Base-by-base conservation (phyloP, 1,140 invertebrate genomes). In the Zaprionus gabonicus region DNA sequence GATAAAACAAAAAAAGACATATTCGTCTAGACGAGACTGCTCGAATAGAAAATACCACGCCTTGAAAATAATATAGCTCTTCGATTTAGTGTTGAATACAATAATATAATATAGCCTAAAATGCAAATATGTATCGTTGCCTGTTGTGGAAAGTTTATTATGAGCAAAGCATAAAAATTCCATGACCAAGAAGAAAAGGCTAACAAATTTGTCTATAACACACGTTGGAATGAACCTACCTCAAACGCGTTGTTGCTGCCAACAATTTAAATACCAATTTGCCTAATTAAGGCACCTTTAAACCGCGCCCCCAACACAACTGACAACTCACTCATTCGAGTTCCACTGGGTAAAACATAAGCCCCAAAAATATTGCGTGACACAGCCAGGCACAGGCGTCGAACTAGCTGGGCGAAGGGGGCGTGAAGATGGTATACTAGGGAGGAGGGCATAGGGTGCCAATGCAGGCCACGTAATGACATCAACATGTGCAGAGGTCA, bases 191-290 rank as follows among this genome's bases (percentile, higher is more conserved):
- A 63, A 63, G 69, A 82, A 82, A 69, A 65, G 58, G 27, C 80
- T 80, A 63, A 64, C 57, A 80, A 75, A 79, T 31, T 56, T 34
- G 49, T 59, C 7, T 67, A 53, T 44, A 73, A 68, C 55, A 68
- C 55, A 31, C 62, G 23, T 58, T 58, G 62, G 62, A 51, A 72
- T 66, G 9, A 76, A 82, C 80, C 80, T 80, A 80, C 76, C 72
- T 69, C 80, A 71, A 82, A 76, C 71, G 63, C 41, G 46, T 70
- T 79, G 67, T 36, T 36, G 46, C 67, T 77, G 65, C 53, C 69
- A 71, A 78, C 73, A 84, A 83, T 87, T 88, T 84, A 88, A 88
- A 88, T 84, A 88, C 78, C 85, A 88, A 90, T 88, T 88, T 90
- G 71, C 81, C 71, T 90, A 84, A 88, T 88, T 88, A 84, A 84